Base-by-base conservation (phyloP, 2,888 invertebrate species). In the Phyllotreta striolata region DNA sequence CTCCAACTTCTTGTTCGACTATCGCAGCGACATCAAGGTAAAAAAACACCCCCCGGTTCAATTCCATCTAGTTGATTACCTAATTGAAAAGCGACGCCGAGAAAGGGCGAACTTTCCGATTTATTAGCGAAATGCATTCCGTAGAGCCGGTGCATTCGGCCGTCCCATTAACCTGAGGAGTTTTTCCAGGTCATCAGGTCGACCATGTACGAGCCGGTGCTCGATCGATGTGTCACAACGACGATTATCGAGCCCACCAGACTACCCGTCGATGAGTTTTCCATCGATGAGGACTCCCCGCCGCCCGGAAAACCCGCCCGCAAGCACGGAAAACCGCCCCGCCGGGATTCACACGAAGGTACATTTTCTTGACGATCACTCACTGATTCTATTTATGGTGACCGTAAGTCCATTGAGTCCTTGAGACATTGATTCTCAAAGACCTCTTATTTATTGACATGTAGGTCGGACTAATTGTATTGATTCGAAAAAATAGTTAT, bases 171-270 rank as follows among this genome's bases (percentile, higher is more conserved):
- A 24, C 24, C 24, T 24, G 24, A 24, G 24, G 14, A 37, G n/a
- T 46, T 10, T 4, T 74, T 74, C 39, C 71, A 76, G 76, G 73
- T 74, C 59, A 68, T 72, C 49, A 70, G 70, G 56, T 71, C 78
- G 72, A 76, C 72, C 67, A 81, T 81, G 80, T 81, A 81, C 76
- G 79, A 80, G 68, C 79, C 79, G 38, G 80, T 81, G 47, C 71
- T 76, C 64, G 78, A 78, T 67, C 73, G 74, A 68, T 79, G 76
- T 74, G 73, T 76, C 66, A 74, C 75, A 34, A 74, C 75, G 10
- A 74, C 74, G 43, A 73, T 75, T 65, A 74, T 74, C 64, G 75
- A 74, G 72, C 70, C 73, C 69, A 58, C 44, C 7, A 77, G 67
- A 55, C 74, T 62, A 51, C 63, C 70, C 14, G 63, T 62, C 8